A percentile compares a stretch with the other conserved stretches of the same genome.
These are phyloP conservation scores for Drosophila varians DNA, from an alignment of 1,140 invertebrate genomes.

Conservation along the genomic window DNA sequence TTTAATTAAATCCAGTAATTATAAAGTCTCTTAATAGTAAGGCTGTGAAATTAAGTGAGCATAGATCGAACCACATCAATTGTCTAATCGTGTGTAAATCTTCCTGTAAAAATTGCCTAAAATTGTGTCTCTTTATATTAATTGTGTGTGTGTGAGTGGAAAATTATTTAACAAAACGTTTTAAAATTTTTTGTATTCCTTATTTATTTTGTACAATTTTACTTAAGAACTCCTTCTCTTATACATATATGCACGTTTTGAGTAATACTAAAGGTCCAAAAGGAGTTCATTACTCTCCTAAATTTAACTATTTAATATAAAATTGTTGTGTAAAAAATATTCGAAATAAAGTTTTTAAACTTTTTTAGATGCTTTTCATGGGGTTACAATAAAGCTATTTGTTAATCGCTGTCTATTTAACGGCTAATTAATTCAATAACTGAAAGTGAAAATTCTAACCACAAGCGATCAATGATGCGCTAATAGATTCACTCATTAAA, in stretches of 20 bases:
- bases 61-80: slow-evolving; percentile 39
- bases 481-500: slow-evolving; percentile 7
- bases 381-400: too few species aligned
- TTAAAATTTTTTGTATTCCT: slow-evolving; percentile 11
- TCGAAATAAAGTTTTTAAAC: slow-evolving; percentile 30
- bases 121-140: slow-evolving; percentile 17
- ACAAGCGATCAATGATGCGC: neutral
- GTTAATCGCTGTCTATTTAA: neutral
- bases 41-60: slow-evolving; percentile 67
- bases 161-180: slow-evolving; percentile 22
- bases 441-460: slow-evolving; percentile 25
- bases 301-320: slow-evolving; percentile 32
- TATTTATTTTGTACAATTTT: slow-evolving; percentile 45
- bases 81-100: slow-evolving; percentile 41
- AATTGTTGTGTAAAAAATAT: slow-evolving; percentile 50
- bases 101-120: slow-evolving; percentile 25
- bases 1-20: slow-evolving; percentile 35
- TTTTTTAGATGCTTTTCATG: neutral
- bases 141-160: slow-evolving; percentile 7
- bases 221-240: slow-evolving; percentile 11
- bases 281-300: slow-evolving; percentile 34
- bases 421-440: slow-evolving; percentile 2
- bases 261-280: slow-evolving; percentile 17
- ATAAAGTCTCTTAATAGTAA: slow-evolving; percentile 54
- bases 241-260: slow-evolving; percentile 25